Evolutionary conservation across 2,888 invertebrate species (phyloP).

Genomic region (Brachycybe producta): DNA sequence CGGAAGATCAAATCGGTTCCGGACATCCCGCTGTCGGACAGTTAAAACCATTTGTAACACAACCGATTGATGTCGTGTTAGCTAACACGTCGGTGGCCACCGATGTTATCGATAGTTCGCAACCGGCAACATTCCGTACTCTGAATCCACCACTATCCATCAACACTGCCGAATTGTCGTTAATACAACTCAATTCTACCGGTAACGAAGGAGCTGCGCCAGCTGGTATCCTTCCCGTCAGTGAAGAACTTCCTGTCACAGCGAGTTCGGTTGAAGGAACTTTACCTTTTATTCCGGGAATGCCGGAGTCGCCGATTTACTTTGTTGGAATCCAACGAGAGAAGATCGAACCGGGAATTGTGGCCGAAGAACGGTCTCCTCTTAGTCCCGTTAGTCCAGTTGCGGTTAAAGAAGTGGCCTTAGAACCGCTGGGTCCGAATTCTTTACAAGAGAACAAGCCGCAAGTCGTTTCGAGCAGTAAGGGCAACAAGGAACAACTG

Average conservation of each 20-base stretch:
- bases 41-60: neutral
- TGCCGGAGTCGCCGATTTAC: conserved; percentile 18
- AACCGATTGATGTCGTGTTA: neutral
- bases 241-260: neutral
- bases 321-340: conserved; percentile 18
- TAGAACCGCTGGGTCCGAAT: neutral
- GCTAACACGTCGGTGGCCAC: no score
- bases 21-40: neutral
- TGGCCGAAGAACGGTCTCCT: neutral
- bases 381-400: no score
- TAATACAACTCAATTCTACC: neutral
- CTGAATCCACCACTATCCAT: neutral
- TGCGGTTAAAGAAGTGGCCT: neutral
- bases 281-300: conserved; percentile 14
- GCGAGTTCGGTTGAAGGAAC: neutral
- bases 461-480: neutral
- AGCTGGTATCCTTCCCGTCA: neutral
- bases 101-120: neutral
- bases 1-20: neutral
- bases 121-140: no score
- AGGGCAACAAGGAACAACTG: neutral
- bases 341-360: neutral
- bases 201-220: no score
- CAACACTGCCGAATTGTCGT: neutral
- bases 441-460: neutral